A percentile compares a stretch with the other conserved stretches of the same genome.
Conservation (phyloP, 2,888 invertebrate species). For the Phasia obesa region DNA sequence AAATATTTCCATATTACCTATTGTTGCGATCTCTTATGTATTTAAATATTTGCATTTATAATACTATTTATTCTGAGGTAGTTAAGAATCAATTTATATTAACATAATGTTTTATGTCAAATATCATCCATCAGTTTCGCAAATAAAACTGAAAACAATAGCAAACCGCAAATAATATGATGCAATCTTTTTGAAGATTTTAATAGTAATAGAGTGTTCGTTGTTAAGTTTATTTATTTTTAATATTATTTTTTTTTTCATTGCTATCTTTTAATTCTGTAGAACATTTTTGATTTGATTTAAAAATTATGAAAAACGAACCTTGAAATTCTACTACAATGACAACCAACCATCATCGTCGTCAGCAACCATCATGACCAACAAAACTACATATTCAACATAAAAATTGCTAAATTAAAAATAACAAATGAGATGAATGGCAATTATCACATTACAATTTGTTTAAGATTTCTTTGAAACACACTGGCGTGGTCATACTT, state of each 20-base stretch:
- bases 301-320: constrained; percentile 51
- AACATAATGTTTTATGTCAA: constrained; percentile 41
- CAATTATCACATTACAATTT: constrained; percentile 70
- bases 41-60: constrained; percentile 4
- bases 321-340: constrained; percentile 67
- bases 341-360: constrained; percentile 44
- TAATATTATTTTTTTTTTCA: constrained; percentile 3
- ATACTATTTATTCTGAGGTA: neutral
- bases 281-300: constrained; percentile 49
- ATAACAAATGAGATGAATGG: constrained; percentile 37
- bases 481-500: neutral
- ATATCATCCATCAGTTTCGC: constrained; percentile 49
- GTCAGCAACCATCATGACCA: constrained; percentile 4
- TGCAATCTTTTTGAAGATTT: constrained; percentile 50
- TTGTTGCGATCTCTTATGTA: neutral
- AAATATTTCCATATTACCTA: neutral
- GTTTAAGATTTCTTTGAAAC: constrained; percentile 65
- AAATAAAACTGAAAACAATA: constrained; percentile 33
- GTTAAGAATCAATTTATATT: constrained; percentile 8
- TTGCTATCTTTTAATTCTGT: constrained; percentile 40
- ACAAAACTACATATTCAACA: constrained; percentile 39
- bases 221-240: neutral
- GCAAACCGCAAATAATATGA: constrained; percentile 65
- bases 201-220: constrained; percentile 2
- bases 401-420: constrained; percentile 19